Percentiles rank a stretch among this genome's conserved stretches.
These are phyloP conservation scores for Pimpla rufipes DNA, from an alignment of 2,888 invertebrate genomes.

Conservation along the genomic window DNA sequence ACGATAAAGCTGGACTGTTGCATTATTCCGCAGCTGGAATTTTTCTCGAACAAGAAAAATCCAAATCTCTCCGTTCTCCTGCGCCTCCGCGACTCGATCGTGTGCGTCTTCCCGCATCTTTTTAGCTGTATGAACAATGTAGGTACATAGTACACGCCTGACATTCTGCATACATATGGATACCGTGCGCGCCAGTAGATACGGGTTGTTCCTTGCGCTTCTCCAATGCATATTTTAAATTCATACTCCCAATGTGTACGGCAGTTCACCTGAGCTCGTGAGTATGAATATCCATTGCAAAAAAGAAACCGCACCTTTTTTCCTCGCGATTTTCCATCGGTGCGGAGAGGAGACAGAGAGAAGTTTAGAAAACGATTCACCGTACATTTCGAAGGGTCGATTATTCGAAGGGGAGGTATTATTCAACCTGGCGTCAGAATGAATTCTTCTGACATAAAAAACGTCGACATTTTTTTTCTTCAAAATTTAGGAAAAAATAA, in stretches of 20 bases:
- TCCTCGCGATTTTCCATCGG: constrained; percentile 3
- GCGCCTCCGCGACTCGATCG: constrained; percentile 46
- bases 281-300: background rate
- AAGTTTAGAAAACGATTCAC: constrained; percentile 15
- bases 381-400: no score
- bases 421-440: no score
- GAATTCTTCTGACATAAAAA: no score
- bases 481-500: no score
- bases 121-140: constrained; percentile 5
- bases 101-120: constrained; percentile 38
- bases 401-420: no score
- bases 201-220: constrained; percentile 35
- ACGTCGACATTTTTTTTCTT: no score
- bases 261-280: constrained; percentile 25
- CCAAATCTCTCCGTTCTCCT: constrained; percentile 22
- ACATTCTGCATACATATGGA: background rate
- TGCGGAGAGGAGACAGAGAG: no score
- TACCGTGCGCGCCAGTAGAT: constrained; percentile 19
- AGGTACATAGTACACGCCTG: background rate
- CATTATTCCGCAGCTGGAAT: constrained; percentile 38
- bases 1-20: constrained; percentile 32
- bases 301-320: constrained; percentile 1
- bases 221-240: constrained; percentile 69
- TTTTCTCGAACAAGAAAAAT: constrained; percentile 52
- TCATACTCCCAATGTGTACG: constrained; percentile 32